Base-by-base conservation (phyloP, 2,113 vertebrate species). In the Nettapus auritus region DNA sequence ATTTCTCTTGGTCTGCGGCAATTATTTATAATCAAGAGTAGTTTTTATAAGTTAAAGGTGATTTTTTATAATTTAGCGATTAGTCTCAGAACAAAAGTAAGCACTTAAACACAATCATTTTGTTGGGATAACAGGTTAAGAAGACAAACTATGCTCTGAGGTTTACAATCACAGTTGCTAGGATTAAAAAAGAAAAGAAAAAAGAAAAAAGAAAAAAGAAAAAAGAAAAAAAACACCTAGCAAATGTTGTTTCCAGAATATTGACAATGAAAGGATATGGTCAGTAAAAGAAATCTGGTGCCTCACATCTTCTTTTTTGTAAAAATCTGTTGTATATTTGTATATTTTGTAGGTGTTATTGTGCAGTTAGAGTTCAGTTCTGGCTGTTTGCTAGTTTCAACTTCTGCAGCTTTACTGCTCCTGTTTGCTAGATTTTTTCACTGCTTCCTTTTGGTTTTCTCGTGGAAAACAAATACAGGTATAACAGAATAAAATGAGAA, bases 1-100 rank as follows among this genome's bases (percentile, higher is more conserved):
- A 5, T 97, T 98, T 98, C 96, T 98, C 98, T 98, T 97, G 97
- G 98, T 98, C 96, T 91, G 89, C 73, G 94, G 97, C 98, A 98
- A 99, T 99, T 99, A 98, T 98, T 98, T 98, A 98, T 99, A 99
- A 99, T 99, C 98, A 98, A 96, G 97, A 97, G 96, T 96, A 97
- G 98, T 98, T 98, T 98, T 98, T 98, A 97, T 98, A 97, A 98
- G 96, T 98, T 98, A 97, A 98, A 98, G 95, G 98, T 97, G 98
- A 98, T 98, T 98, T 98, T 98, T 98, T 98, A 97, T 96, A 97
- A 98, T 98, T 97, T 98, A 96, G 94, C 97, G 93, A 98, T 98
- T 98, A 97, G 96, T 97, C 92, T 97, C 83, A 92, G 96, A 98
- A 98, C 95, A 98, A 98, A 98, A 97, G 96, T 90, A 97, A 96